Evolutionary conservation across 64 coral and sea anemone genomes (phyloP), one percentile per base, ranked within the genome.

Genomic region (Catalaphyllia jardinei): DNA sequence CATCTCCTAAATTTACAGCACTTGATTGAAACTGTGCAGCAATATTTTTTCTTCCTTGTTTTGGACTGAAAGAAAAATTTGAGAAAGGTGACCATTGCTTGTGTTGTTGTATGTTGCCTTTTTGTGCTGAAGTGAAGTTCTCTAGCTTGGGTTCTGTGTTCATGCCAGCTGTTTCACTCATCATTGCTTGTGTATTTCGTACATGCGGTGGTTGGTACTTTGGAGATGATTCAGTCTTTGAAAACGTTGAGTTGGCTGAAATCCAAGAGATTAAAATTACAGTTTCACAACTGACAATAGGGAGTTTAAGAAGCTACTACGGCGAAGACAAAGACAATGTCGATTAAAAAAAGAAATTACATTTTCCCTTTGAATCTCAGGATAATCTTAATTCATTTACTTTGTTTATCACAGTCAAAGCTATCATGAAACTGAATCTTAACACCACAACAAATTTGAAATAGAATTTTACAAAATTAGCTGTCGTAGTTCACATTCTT

Each of bases 151-250:
- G 81, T 50, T 85, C 81, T 29, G 20, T 28, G 20, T 49, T 85
- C 14, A 8, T 67, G 22, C 0, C 39, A 69, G 38, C 24, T 39
- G 46, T 14, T 14, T 39, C 64, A 71, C 18, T 71, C 46, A 50
- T 38, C 29, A 73, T 90, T 60, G 52, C 20, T 60, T 31, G 30
- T 69, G 73, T 19, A 76, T 77, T 51, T 91, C 80, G 76, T 0
- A 77, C 19, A 30, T 80, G 89, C 18, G 89, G 72, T 77, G 89
- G 89, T 39, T 83, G 79, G 25, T 91, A 91, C 24, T 82, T 82
- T 4, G 22, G 7, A 7, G 54, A 22, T 5, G 55, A 29, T 52
- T 91, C 89, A 74, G 27, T 65, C 35, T 71, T 46, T 74, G 60
- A 15, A 11, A 51, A 29, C 73, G 54, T 4, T 33, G 60, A 39